A percentile compares a stretch with the other conserved stretches of the same genome.
Evolutionary conservation across 23 tunicate genomes (phyloP).

Genomic region (Ciona savignyi): DNA sequence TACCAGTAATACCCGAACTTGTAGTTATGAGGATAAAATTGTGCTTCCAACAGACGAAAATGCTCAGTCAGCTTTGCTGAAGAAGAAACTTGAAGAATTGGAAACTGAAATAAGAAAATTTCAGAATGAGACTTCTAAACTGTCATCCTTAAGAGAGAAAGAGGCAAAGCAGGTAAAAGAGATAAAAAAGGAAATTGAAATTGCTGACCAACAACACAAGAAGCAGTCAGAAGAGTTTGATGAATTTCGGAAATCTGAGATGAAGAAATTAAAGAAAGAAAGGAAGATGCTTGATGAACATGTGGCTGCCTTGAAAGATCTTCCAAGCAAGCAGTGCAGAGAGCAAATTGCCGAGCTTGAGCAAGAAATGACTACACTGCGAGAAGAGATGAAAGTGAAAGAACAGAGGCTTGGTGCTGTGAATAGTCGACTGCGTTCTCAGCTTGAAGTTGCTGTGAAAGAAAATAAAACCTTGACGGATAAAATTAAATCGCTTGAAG

Average conservation of each 20-base stretch:
- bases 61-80: slow-evolving; percentile 23
- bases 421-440: slow-evolving; percentile 61
- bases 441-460: slow-evolving; percentile 22
- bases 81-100: slow-evolving; percentile 69
- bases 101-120: slow-evolving; percentile 67
- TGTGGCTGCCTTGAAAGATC: slow-evolving; percentile 41
- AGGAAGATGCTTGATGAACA: slow-evolving; percentile 83
- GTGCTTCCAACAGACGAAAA: not conserved
- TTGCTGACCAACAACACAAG: slow-evolving; percentile 19
- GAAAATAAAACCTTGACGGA: slow-evolving; percentile 67
- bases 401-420: slow-evolving; percentile 72
- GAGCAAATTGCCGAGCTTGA: slow-evolving; percentile 59
- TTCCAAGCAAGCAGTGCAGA: slow-evolving; percentile 55
- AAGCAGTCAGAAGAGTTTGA: slow-evolving; percentile 63
- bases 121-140: slow-evolving; percentile 55
- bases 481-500: slow-evolving; percentile 42
- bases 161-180: slow-evolving; percentile 46
- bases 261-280: slow-evolving; percentile 77
- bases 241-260: slow-evolving; percentile 66
- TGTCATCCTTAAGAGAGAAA: slow-evolving; percentile 32
- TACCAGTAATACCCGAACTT: not conserved
- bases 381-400: slow-evolving; percentile 48
- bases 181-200: slow-evolving; percentile 46
- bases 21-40: not conserved
- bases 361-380: slow-evolving; percentile 33